Conservation (phyloP, 2,113 vertebrate species). For the Siphamia tubifer region DNA sequence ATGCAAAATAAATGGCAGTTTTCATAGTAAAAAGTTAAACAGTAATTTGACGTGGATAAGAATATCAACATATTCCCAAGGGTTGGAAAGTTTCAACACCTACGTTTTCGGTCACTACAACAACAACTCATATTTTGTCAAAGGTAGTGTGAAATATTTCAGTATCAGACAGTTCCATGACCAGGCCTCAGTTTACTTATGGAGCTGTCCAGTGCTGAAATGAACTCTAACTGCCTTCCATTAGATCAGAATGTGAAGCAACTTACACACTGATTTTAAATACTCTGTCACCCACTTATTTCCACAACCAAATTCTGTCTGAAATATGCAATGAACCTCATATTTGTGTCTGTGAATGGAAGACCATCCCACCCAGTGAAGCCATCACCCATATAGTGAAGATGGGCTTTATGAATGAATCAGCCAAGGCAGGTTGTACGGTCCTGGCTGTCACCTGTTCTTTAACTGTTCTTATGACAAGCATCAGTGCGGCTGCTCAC, state of each 20-base stretch:
- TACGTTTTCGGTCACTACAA: no score
- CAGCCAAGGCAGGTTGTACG: constrained; percentile 22
- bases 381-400: constrained; percentile 40
- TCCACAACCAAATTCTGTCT: constrained; percentile 11
- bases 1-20: no score
- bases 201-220: constrained; percentile 55
- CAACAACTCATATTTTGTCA: no score
- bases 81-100: no score
- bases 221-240: not conserved
- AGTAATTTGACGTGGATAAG: no score
- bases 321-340: constrained; percentile 34
- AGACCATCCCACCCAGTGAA: constrained; percentile 38
- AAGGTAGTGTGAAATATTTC: not conserved
- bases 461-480: constrained; percentile 12
- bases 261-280: constrained; percentile 2
- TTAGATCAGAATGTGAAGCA: not conserved
- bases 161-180: constrained; percentile 32
- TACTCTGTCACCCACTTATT: constrained; percentile 1
- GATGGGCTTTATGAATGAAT: constrained; percentile 76
- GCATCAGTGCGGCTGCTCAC: no score
- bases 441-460: constrained; percentile 30
- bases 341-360: constrained; percentile 57
- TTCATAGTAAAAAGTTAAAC: no score
- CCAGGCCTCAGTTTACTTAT: not conserved
- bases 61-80: no score